These are phyloP conservation scores for Lasioglossum calceatum DNA, from an alignment of 2,888 invertebrate genomes.

Conservation along the genomic window DNA sequence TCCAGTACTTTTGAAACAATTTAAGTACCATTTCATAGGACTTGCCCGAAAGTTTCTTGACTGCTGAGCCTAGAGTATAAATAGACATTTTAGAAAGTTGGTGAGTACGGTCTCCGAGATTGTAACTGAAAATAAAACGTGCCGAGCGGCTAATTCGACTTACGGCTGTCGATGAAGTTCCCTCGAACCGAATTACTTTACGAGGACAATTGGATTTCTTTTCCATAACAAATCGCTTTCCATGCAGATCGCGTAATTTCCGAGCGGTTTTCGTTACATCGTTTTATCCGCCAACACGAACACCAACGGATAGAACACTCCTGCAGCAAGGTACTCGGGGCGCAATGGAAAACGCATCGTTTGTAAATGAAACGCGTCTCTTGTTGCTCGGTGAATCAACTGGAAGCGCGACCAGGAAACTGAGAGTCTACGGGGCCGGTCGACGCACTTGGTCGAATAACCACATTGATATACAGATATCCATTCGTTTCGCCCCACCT, in stretches of 20 bases:
- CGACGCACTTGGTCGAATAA: constrained; percentile 42
- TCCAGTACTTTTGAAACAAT: constrained; percentile 67
- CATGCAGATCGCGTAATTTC: neutral
- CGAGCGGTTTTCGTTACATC: neutral
- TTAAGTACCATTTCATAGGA: constrained; percentile 65
- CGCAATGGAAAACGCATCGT: neutral
- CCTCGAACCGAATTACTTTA: neutral
- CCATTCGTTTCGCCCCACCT: neutral
- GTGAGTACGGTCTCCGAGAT: constrained; percentile 28
- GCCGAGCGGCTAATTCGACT: too few relatives aligned
- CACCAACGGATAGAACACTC: neutral
- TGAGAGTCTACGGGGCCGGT: neutral
- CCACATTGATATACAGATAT: constrained; percentile 25
- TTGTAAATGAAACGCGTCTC: neutral
- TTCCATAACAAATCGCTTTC: neutral
- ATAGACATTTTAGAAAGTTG: constrained; percentile 61
- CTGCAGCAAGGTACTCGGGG: neutral
- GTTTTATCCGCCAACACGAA: neutral
- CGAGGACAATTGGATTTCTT: neutral
- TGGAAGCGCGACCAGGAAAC: neutral
- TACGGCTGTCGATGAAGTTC: neutral
- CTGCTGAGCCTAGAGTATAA: constrained; percentile 61
- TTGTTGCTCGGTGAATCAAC: neutral
- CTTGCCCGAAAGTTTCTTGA: constrained; percentile 54
- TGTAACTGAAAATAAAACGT: constrained; percentile 27